These are phyloP conservation scores for Coracopsis vasa DNA, from an alignment of 2,113 vertebrate species.

Conservation along the genomic window DNA sequence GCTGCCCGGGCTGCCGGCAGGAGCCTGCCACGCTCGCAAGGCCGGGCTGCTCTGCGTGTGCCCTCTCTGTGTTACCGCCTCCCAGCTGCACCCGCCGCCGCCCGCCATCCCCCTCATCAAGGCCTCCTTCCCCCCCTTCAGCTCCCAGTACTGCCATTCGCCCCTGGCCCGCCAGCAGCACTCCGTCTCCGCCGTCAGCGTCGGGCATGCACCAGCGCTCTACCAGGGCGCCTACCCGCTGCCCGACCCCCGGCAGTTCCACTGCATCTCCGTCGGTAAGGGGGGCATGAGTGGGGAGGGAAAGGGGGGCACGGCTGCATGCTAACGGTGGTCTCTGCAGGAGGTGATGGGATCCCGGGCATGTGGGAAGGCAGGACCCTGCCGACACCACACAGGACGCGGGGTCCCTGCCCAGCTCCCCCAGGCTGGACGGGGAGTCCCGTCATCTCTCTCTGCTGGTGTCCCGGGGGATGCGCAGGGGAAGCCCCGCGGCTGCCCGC, in stretches of 20 bases:
- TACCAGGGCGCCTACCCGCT: slow-evolving; percentile 93
- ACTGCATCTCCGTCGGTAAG: slow-evolving; percentile 98
- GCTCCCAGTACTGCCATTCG: slow-evolving; percentile 92
- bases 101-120: slow-evolving; percentile 91
- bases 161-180: slow-evolving; percentile 88
- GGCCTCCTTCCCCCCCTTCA: slow-evolving; percentile 90
- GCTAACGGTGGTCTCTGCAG: neutral
- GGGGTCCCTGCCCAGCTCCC: neutral
- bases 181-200: slow-evolving; percentile 81
- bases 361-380: neutral
- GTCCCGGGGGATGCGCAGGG: no score
- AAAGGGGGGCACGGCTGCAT: neutral
- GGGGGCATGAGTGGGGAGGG: neutral
- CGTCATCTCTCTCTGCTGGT: neutral
- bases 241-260: slow-evolving; percentile 94
- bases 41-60: slow-evolving; percentile 95
- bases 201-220: slow-evolving; percentile 86
- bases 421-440: neutral
- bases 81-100: slow-evolving; percentile 90
- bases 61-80: slow-evolving; percentile 91
- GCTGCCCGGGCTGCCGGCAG: slow-evolving; percentile 83
- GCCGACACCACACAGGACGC: no score
- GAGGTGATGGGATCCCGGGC: neutral
- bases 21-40: slow-evolving; percentile 92
- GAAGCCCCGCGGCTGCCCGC: rapidly evolving